phyloP scores from a whole-genome alignment of 2,888 invertebrate genomes.

The Acanthosoma haemorrhoidale region DNA sequence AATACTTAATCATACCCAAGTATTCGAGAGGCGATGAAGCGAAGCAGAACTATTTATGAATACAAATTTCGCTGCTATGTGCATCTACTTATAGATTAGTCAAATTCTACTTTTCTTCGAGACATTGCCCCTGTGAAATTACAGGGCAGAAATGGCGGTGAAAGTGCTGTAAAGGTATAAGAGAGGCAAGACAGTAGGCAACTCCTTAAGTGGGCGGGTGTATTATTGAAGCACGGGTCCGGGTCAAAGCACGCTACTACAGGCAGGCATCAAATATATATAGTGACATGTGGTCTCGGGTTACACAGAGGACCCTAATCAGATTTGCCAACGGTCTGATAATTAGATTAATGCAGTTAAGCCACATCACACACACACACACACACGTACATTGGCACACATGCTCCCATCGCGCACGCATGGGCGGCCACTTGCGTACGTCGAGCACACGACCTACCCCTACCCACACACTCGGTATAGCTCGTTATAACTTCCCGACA shows the following conservation, averaged over 20 bases:
- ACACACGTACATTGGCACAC: no score
- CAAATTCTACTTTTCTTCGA: no score
- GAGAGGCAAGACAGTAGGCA: background rate
- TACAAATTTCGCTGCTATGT: no score
- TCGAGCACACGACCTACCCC: no score
- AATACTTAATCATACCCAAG: no score
- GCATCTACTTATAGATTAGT: no score
- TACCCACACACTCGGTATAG: no score
- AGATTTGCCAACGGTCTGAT: conserved; percentile 16
- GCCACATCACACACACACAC: background rate
- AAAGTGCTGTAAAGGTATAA: background rate
- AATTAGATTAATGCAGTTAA: conserved; percentile 23
- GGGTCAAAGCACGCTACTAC: conserved; percentile 16
- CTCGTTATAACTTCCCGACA: background rate
- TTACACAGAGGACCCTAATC: conserved; percentile 17
- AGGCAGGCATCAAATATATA: conserved; percentile 18
- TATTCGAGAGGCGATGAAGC: no score
- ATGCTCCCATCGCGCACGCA: background rate
- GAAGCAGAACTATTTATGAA: no score
- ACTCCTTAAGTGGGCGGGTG: conserved; percentile 4
- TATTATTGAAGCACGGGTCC: conserved; percentile 14
- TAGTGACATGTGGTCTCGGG: conserved; percentile 17
- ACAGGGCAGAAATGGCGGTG: no score
- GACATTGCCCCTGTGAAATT: no score
- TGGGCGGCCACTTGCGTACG: background rate